These are phyloP conservation scores for Hoplodrina ambigua DNA, from an alignment of 2,888 invertebrate species.

Conservation along the genomic window DNA sequence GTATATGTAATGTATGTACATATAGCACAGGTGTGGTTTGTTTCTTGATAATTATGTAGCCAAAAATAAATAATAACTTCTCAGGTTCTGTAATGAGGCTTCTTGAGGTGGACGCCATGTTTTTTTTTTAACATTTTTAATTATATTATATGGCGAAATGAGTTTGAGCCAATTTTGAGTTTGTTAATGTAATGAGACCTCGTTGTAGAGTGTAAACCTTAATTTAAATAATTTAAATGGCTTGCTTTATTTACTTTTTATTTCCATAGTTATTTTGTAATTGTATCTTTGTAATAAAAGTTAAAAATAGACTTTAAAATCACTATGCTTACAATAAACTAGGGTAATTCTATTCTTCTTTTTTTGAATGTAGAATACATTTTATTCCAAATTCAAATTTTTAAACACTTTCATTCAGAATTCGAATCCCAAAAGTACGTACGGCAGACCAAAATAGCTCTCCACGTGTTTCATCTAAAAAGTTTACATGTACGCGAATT, in stretches of 20 bases:
- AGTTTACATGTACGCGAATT: conserved; percentile 69
- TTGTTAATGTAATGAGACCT: conserved; percentile 9
- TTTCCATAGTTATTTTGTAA: conserved; percentile 12
- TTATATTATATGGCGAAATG: conserved; percentile 32
- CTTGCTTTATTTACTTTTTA: conserved; percentile 9
- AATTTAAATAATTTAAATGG: conserved; percentile 9
- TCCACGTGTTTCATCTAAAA: conserved; percentile 73
- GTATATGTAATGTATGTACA: conserved; percentile 57
- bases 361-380: neutral
- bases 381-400: neutral
- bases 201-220: neutral
- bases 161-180: conserved; percentile 1
- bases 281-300: neutral
- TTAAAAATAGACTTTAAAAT: too few species aligned
- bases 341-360: too few species aligned
- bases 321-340: too few species aligned
- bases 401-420: conserved; percentile 20
- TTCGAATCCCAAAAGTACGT: neutral
- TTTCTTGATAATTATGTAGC: conserved; percentile 72
- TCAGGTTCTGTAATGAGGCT: conserved; percentile 65
- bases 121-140: conserved; percentile 25
- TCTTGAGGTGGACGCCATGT: conserved; percentile 49
- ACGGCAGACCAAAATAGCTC: conserved; percentile 38
- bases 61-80: conserved; percentile 69
- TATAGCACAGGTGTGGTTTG: conserved; percentile 70